Conservation (phyloP, 2,888 invertebrate species). For the Cheilosia urbana region DNA sequence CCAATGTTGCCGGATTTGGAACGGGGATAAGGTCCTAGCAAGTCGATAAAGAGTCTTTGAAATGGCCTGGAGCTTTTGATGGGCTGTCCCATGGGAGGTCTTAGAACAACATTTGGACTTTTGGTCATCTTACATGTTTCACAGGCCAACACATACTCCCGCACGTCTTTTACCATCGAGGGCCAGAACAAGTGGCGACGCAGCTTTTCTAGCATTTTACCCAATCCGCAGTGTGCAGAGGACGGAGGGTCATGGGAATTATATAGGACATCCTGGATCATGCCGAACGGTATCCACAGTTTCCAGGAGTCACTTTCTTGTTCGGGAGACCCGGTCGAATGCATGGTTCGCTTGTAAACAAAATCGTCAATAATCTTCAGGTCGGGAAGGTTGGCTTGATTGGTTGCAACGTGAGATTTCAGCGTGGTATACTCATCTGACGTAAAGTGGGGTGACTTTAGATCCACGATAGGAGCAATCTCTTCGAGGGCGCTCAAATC, state of each 20-base stretch:
- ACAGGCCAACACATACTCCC: slow-evolving; percentile 11
- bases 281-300: slow-evolving; percentile 60
- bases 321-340: slow-evolving; percentile 30
- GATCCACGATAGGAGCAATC: slow-evolving; percentile 33
- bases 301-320: slow-evolving; percentile 64
- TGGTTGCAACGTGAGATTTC: slow-evolving; percentile 6
- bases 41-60: slow-evolving; percentile 43
- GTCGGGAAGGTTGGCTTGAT: slow-evolving; percentile 48
- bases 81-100: slow-evolving; percentile 53
- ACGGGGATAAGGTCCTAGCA: slow-evolving; percentile 45
- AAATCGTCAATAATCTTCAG: slow-evolving; percentile 54
- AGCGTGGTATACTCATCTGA: slow-evolving; percentile 48
- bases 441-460: slow-evolving; percentile 45
- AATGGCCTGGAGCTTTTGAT: slow-evolving; percentile 23
- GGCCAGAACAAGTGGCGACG: neutral
- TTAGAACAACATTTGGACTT: slow-evolving; percentile 28
- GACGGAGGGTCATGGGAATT: neutral
- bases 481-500: too few relatives aligned
- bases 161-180: too few relatives aligned
- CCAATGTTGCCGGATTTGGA: slow-evolving; percentile 32
- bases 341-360: slow-evolving; percentile 22
- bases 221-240: neutral
- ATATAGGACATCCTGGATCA: neutral
- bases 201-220: neutral
- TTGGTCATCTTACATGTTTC: slow-evolving; percentile 28